Base-by-base conservation (phyloP, 2,113 vertebrate genomes). In the Aegithalos caudatus region DNA sequence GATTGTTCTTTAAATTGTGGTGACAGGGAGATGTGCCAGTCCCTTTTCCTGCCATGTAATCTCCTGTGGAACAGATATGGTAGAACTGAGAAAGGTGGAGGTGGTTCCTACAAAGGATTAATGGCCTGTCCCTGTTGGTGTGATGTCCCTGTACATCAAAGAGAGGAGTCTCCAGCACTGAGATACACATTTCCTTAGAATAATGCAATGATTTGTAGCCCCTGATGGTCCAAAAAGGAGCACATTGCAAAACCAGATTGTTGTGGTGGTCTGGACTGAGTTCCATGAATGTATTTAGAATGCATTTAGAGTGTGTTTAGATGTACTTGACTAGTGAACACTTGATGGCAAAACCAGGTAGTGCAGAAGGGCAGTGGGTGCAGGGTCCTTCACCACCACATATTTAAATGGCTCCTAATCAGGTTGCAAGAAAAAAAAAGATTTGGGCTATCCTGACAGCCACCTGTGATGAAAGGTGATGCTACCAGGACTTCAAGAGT, bases 281-380 rank as follows among this genome's bases (percentile, higher is more conserved):
- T 69, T 81, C 57, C 16, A 5, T 62, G 31, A 23, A 20, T 25
- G 21, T 35, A 2, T 48, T 57, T 61, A 25, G 70, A 37, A 14
- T 51, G 45, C 7, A 60, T 51, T 67, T 23, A 33, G 58, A n/a
- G 16, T 40, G 25, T 18, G 3, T 57, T 54, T 58, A 29, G 57
- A 33, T 24, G 73, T 20, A 16, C 19, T 28, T 24, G 62, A 19
- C 8, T 4, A 6, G 18, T 11, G 37, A 85, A 10, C 8, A 14
- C 8, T 0, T 0, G 11, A 20, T 0, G 5, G 71, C 29, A 42
- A 50, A 66, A n/a, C 4, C 66, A 40, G 45, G 50, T 5, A 10
- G 25, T 31, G 38, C 44, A 48, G 48, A 31, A 86, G 48, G 62
- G n/a, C 8, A 2, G 23, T 7, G 42, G 23, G 44, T 44, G 60